phyloP scores from a whole-genome alignment of 2,888 invertebrate species.

The Erebia palarica region DNA sequence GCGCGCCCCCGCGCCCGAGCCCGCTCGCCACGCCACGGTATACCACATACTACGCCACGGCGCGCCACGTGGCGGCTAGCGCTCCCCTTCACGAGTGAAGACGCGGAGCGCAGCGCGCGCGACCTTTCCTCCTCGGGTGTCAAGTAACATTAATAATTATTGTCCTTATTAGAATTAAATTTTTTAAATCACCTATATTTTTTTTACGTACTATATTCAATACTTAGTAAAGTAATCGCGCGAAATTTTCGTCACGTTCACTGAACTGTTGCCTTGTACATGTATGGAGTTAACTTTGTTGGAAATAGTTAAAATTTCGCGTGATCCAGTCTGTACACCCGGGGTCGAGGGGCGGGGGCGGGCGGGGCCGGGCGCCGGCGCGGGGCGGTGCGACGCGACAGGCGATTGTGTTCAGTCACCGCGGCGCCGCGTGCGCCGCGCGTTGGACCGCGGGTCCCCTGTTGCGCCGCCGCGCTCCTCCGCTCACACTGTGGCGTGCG shows the following conservation, averaged over 20 bases:
- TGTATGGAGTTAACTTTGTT: not conserved
- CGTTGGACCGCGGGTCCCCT: conserved; percentile 41
- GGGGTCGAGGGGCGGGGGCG: conserved; percentile 16
- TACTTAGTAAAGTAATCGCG: not conserved
- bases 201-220: not conserved
- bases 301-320: not conserved
- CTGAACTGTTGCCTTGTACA: not conserved
- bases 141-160: not conserved
- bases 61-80: not conserved
- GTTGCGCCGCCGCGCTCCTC: conserved; percentile 34
- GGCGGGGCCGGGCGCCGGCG: conserved; percentile 29
- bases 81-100: too few species aligned
- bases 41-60: not conserved
- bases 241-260: not conserved
- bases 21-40: conserved; percentile 49
- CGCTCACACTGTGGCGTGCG: conserved; percentile 46
- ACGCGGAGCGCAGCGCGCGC: too few species aligned
- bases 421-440: conserved; percentile 26
- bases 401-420: conserved; percentile 37
- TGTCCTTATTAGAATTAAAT: conserved; percentile 3
- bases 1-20: conserved; percentile 24
- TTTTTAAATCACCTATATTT: conserved; percentile 2
- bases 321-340: not conserved
- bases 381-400: conserved; percentile 29
- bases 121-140: not conserved